These are phyloP conservation scores for Drosophila sturtevanti DNA, from an alignment of 1,140 invertebrate species.

Conservation along the genomic window DNA sequence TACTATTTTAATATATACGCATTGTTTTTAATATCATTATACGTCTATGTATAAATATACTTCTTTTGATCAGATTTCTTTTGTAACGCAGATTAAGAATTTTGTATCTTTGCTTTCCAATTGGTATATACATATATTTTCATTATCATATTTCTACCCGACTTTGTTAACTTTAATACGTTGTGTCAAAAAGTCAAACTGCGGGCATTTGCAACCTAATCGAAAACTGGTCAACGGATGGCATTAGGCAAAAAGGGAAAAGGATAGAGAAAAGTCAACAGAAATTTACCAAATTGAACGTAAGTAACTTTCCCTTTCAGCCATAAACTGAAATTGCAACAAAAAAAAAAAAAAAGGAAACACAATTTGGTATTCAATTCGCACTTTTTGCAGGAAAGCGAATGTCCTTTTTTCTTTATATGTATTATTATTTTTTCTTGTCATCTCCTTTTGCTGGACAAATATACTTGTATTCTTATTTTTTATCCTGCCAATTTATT, in stretches of 20 bases:
- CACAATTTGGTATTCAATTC: conserved; percentile 52
- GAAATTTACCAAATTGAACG: conserved; percentile 68
- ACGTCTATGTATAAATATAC: too few species aligned
- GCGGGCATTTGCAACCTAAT: conserved; percentile 53
- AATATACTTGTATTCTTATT: background rate
- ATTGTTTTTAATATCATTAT: background rate
- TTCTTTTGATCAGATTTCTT: background rate
- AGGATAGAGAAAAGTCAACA: conserved; percentile 1
- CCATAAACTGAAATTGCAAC: conserved; percentile 71
- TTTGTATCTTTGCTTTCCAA: background rate
- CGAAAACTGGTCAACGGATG: conserved; percentile 51
- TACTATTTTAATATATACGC: too few species aligned
- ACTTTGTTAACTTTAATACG: conserved; percentile 13
- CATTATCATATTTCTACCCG: background rate
- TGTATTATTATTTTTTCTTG: conserved; percentile 2
- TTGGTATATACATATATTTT: background rate
- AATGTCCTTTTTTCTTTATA: conserved; percentile 47
- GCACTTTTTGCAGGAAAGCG: conserved; percentile 32
- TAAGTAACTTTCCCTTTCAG: conserved; percentile 49
- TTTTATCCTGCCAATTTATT: conserved; percentile 51
- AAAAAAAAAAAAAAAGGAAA: conserved; percentile 60
- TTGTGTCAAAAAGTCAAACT: conserved; percentile 45
- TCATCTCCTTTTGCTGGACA: conserved; percentile 1
- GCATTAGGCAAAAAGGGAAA: background rate
- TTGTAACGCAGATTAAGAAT: too few species aligned